Base-by-base conservation (phyloP, 2,888 invertebrate species). In the Rhyacophila evoluta region DNA sequence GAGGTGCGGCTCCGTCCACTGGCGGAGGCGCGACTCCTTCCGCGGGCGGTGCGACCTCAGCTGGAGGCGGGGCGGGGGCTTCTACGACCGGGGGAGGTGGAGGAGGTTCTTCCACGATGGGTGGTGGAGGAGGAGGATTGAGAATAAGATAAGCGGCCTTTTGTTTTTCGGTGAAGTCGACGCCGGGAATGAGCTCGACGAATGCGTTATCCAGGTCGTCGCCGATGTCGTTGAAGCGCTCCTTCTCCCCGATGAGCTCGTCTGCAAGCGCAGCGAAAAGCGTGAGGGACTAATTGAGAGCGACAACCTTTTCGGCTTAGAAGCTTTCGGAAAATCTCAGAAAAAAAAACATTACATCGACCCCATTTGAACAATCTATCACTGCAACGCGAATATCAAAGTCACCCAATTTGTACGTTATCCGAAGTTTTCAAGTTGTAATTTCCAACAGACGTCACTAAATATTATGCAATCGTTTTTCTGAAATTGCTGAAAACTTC, bases 191-290 rank as follows among this genome's bases (percentile, higher is more conserved):
- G 84, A 94, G 90, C 88, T 97, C 97, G 86, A 95, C 93, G 92
- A 97, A 97, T 84, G 97, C 97, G 87, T 93, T 92, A 91, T 98
- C 98, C 92, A 98, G 92, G 90, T 95, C 97, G 88, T 97, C 95
- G 85, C 95, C 95, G 89, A 98, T 95, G 87, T 94, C 93, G 91
- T 96, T 97, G 93, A 94, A 97, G 89, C 93, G 94, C 92, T 97
- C 97, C 91, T 95, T 97, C 89, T 95, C 95, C 86, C 89, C 90
- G 90, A 95, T 94, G 90, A 95, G 92, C 87, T 95, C 95, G 92
- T 95, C 95, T 95, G 92, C 85, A 90, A 85, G 77, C 70, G 79
- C 81, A 78, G 80, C 81, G 81, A 67, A 77, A 74, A 79, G 80
- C 79, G 75, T 72, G 25, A 74, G 76, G 33, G n/a, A 36, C 19